A percentile compares a stretch with the other conserved stretches of the same genome.
Conservation (phyloP, 1,140 invertebrate genomes). For the Brachionus calyciflorus region DNA sequence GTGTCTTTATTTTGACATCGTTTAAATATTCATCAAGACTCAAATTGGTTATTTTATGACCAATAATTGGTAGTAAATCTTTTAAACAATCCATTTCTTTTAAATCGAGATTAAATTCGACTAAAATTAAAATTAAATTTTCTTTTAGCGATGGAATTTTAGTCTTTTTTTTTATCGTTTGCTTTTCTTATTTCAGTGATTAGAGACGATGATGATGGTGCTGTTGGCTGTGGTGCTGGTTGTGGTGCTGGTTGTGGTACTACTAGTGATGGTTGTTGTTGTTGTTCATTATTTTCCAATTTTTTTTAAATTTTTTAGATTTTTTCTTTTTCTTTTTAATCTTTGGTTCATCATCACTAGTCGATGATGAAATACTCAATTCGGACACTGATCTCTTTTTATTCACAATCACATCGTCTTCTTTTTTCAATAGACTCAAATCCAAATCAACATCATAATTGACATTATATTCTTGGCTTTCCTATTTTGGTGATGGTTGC, state of each 20-base stretch:
- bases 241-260: too few species aligned
- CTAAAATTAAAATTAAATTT: neutral
- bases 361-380: neutral
- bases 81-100: neutral
- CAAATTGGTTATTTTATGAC: neutral
- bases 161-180: constrained; percentile 1
- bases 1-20: neutral
- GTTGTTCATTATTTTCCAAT: neutral
- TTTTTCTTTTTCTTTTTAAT: constrained; percentile 28
- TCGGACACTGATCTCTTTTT: neutral
- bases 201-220: neutral
- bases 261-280: too few species aligned
- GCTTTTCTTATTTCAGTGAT: constrained; percentile 5
- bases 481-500: too few species aligned
- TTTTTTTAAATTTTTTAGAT: constrained; percentile 2
- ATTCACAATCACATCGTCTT: neutral
- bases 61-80: neutral
- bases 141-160: neutral
- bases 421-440: neutral
- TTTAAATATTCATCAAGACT: neutral
- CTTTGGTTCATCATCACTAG: neutral
- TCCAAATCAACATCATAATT: constrained; percentile 10
- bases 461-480: neutral
- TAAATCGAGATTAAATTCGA: neutral
- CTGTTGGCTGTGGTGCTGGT: too few species aligned